Evolutionary conservation across 2,888 invertebrate species (phyloP), one percentile per base, ranked within the genome.

Genomic region (Ligdia adustata): DNA sequence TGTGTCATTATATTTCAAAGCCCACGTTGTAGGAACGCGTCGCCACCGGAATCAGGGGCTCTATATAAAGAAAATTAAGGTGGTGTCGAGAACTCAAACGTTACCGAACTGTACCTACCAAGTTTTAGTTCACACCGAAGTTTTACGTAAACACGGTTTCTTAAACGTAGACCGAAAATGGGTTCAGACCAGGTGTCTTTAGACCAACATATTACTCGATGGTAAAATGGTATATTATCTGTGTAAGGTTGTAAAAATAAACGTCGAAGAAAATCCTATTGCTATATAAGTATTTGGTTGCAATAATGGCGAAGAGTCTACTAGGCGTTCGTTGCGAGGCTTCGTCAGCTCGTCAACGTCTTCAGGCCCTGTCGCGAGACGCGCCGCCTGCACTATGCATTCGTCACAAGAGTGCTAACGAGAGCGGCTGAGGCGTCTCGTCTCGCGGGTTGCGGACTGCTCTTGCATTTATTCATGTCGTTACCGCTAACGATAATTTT

Each of bases 381-480:
- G 22, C 6, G 22, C 22, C 4, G 22, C 7, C 22, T 22, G 55
- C 52, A 37, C 5, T 50, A 61, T 62, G 69, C 75, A 77, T 69
- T 66, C 74, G 70, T 71, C 79, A 82, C 82, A 84, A 86, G 82
- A 80, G 79, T 77, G 75, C 72, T 84, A 86, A 87, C 86, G 82
- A 84, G 79, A 57, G 44, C 43, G 50, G 56, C 51, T 57, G 61
- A 63, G 62, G 71, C 69, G 70, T 69, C 72, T 68, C 69, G 68
- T 57, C 66, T 70, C 70, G 67, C 60, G 66, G 66, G 64, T 66
- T 73, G 72, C 72, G 72, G 67, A 62, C 75, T 82, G 75, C 86
- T 90, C 84, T 81, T 91, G 88, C 90, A 91, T 91, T 91, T 90
- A 91, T 91, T 90, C 90, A 90, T 91, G 90, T 91, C 90, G 90